A percentile compares a stretch with the other conserved stretches of the same genome.
phyloP scores from a whole-genome alignment of 2,113 vertebrate species.

The Ahaetulla prasina region DNA sequence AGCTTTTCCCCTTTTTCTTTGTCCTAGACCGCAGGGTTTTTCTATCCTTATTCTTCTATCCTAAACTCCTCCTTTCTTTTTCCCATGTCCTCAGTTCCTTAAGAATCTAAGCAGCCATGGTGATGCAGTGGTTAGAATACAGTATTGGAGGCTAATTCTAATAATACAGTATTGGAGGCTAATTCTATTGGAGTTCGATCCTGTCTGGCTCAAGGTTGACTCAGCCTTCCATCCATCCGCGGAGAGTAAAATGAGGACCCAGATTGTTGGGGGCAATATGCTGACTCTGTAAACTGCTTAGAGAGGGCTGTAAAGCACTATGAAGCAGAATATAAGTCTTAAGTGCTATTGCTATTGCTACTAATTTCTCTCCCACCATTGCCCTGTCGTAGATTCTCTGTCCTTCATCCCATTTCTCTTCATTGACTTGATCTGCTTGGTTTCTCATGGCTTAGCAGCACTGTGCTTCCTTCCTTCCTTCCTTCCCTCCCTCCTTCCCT shows the following conservation, averaged over 20 bases:
- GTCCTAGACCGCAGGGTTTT: neutral
- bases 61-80: neutral
- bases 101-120: neutral
- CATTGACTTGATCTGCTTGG: neutral
- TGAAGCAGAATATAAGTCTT: neutral
- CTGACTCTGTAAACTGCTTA: neutral
- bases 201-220: neutral
- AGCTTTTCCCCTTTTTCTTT: too few relatives aligned
- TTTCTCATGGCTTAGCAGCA: neutral
- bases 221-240: neutral
- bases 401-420: neutral
- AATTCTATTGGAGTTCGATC: neutral
- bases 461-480: too few relatives aligned
- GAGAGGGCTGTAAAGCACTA: neutral
- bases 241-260: neutral
- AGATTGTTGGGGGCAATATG: neutral
- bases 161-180: neutral
- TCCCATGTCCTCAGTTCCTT: neutral
- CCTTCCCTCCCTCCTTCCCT: neutral
- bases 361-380: neutral
- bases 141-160: neutral
- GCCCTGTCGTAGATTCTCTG: neutral
- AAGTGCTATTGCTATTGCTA: neutral
- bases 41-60: neutral
- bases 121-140: too few relatives aligned